Percentiles rank a stretch among this genome's conserved stretches.
Conservation (phyloP, 2,888 invertebrate genomes). For the Philaethria dido region DNA sequence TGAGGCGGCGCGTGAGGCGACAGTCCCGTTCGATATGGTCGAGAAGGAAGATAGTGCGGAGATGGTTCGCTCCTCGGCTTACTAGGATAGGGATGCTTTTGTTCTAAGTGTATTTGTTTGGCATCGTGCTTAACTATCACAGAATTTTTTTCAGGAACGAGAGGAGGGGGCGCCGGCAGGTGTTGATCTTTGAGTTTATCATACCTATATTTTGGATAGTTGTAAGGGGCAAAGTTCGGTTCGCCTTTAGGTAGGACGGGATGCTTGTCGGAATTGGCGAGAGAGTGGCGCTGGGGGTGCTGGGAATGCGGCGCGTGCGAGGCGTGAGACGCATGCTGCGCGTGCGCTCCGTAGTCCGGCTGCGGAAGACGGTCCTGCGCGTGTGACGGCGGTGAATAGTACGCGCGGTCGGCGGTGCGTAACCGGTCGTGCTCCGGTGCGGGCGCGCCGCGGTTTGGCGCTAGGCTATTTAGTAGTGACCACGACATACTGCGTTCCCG, state of each 20-base stretch:
- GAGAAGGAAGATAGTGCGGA: slow-evolving; percentile 81
- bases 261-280: slow-evolving; percentile 69
- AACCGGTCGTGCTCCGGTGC: slow-evolving; percentile 60
- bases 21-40: slow-evolving; percentile 76
- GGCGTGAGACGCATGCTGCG: slow-evolving; percentile 47
- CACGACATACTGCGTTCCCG: slow-evolving; percentile 81
- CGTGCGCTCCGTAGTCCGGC: slow-evolving; percentile 59
- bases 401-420: slow-evolving; percentile 60
- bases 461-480: slow-evolving; percentile 82
- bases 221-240: slow-evolving; percentile 87
- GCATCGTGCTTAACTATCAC: slow-evolving; percentile 92
- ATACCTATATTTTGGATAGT: slow-evolving; percentile 86
- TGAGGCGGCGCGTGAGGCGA: slow-evolving; percentile 82
- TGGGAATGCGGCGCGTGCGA: slow-evolving; percentile 61
- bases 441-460: slow-evolving; percentile 68
- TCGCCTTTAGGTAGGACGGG: slow-evolving; percentile 85
- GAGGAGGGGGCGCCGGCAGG: slow-evolving; percentile 87
- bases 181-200: slow-evolving; percentile 86
- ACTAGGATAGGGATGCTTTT: slow-evolving; percentile 83
- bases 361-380: slow-evolving; percentile 54
- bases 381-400: slow-evolving; percentile 55
- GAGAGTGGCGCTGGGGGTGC: slow-evolving; percentile 61
- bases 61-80: slow-evolving; percentile 83
- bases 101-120: slow-evolving; percentile 85
- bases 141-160: slow-evolving; percentile 89